Conservation (phyloP, 2,797 vertebrate species). For the Sebastes oblongus region DNA sequence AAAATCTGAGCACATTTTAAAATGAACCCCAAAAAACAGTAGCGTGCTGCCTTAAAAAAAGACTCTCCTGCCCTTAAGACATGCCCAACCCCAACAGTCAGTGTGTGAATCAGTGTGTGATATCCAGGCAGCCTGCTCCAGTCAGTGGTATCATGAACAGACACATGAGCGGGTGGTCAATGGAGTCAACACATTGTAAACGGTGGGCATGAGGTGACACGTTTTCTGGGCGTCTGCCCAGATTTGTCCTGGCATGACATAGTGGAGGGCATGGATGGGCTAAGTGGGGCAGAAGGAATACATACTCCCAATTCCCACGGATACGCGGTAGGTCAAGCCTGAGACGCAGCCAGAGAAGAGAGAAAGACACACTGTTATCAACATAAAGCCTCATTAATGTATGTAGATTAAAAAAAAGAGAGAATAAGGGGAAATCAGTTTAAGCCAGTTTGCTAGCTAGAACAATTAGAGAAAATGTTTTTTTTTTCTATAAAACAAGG, state of each 20-base stretch:
- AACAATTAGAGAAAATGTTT: not conserved
- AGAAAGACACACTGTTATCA: constrained; percentile 57
- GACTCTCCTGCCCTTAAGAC: not conserved
- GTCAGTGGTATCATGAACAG: constrained; percentile 51
- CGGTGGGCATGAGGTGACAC: constrained; percentile 67
- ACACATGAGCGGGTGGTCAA: constrained; percentile 66
- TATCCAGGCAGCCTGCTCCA: constrained; percentile 30
- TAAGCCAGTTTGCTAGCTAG: not conserved
- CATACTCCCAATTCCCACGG: constrained; percentile 97
- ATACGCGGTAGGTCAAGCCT: constrained; percentile 97
- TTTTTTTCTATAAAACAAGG: not conserved
- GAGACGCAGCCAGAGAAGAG: constrained; percentile 79
- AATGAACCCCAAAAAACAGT: not conserved
- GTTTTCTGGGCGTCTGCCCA: constrained; percentile 71
- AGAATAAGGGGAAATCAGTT: not conserved
- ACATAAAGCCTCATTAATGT: constrained; percentile 19
- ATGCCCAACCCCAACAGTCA: not conserved
- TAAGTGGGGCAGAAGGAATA: constrained; percentile 83
- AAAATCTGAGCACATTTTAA: not conserved
- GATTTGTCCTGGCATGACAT: constrained; percentile 74
- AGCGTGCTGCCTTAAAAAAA: not conserved
- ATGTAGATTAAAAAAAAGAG: not conserved
- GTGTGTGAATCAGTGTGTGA: constrained; percentile 11
- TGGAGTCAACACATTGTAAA: constrained; percentile 63
- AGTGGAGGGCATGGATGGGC: constrained; percentile 68